A percentile compares a stretch with the other conserved stretches of the same genome.
Evolutionary conservation across 2,797 vertebrate species (phyloP).

Genomic region (Cuculus canorus): DNA sequence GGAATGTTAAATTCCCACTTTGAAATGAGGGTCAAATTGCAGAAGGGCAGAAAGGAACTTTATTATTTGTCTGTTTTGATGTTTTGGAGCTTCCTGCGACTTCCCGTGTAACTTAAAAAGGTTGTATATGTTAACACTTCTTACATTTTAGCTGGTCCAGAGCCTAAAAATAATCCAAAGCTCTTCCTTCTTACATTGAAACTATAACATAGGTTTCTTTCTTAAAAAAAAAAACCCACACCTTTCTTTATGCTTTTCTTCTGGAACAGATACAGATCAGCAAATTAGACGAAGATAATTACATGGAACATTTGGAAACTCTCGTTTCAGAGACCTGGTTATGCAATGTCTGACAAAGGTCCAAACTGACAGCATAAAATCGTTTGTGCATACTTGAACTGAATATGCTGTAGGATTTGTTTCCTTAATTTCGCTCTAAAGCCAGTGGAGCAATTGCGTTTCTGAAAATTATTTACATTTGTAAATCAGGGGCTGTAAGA

Average conservation of each 20-base stretch:
- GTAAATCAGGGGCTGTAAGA: background rate
- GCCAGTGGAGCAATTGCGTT: background rate
- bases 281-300: background rate
- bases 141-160: background rate
- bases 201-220: background rate
- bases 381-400: background rate
- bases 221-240: background rate
- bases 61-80: background rate
- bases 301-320: background rate
- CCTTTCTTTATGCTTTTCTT: background rate
- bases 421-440: background rate
- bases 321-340: background rate
- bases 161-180: background rate
- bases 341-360: conserved; percentile 9
- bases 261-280: background rate
- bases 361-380: background rate
- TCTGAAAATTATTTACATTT: background rate
- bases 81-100: background rate
- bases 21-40: background rate
- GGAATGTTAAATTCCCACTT: background rate
- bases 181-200: background rate
- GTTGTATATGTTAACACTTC: conserved; percentile 2
- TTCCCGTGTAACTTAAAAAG: conserved; percentile 1
- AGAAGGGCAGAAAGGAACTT: background rate
- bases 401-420: background rate